Evolutionary conservation across 1,140 invertebrate genomes (phyloP).

Genomic region (Phymorhynchus buccinoides): DNA sequence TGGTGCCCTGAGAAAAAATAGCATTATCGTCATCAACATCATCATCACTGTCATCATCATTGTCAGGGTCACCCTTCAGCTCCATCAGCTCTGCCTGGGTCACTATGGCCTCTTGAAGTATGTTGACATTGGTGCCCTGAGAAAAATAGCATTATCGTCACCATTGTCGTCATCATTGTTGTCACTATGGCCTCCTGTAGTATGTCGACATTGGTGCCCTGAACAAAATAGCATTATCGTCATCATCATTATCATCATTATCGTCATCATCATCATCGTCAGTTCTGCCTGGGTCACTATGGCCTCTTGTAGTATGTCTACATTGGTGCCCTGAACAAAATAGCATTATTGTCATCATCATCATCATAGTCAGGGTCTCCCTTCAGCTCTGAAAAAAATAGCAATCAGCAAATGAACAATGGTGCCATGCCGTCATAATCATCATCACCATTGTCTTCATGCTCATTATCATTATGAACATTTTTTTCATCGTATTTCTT

Average conservation of each 20-base stretch:
- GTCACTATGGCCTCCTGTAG: constrained; percentile 88
- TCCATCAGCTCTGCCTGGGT: constrained; percentile 90
- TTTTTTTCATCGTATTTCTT: too few relatives aligned
- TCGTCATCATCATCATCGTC: constrained; percentile 88
- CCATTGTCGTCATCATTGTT: too few relatives aligned
- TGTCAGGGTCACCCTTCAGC: constrained; percentile 85
- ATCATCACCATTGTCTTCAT: too few relatives aligned
- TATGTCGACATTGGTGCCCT: constrained; percentile 83
- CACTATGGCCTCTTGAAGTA: constrained; percentile 88
- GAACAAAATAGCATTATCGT: too few relatives aligned
- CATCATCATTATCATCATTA: too few relatives aligned
- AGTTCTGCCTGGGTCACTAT: constrained; percentile 88
- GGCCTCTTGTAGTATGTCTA: constrained; percentile 87
- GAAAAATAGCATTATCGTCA: too few relatives aligned
- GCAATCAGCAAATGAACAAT: too few relatives aligned
- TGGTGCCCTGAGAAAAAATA: constrained; percentile 78
- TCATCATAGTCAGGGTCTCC: too few relatives aligned
- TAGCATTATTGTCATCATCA: too few relatives aligned
- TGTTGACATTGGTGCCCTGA: constrained; percentile 83
- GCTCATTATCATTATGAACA: constrained; percentile 91
- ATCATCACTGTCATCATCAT: too few relatives aligned
- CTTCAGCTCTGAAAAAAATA: constrained; percentile 80
- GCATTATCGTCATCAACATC: too few relatives aligned
- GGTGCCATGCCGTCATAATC: too few relatives aligned
- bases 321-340: constrained; percentile 82